These are phyloP conservation scores for Aplidium turbinatum DNA, from an alignment of 23 tunicate genomes.

Conservation along the genomic window DNA sequence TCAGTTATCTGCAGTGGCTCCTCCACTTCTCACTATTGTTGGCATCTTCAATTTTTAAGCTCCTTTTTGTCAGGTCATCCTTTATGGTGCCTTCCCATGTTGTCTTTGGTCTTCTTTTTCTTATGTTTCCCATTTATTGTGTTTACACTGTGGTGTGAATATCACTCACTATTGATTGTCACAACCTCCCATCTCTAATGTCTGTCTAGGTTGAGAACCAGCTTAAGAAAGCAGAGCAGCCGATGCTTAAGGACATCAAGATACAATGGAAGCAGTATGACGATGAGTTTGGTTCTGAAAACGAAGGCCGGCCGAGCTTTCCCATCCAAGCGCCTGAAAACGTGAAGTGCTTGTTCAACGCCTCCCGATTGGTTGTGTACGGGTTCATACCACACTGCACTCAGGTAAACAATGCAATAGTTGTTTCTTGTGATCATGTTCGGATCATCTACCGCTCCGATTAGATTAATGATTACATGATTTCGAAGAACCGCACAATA, in stretches of 20 bases:
- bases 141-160: too few species aligned
- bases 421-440: too few species aligned
- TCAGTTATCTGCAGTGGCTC: too few species aligned
- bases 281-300: not conserved
- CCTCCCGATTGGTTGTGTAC: conserved; percentile 63
- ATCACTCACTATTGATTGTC: not conserved
- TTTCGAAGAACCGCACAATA: too few species aligned
- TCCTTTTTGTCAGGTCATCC: too few species aligned
- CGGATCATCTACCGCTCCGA: too few species aligned
- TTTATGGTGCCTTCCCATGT: too few species aligned
- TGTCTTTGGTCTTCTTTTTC: too few species aligned
- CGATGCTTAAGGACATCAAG: conserved; percentile 56
- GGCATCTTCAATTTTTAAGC: too few species aligned
- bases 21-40: too few species aligned
- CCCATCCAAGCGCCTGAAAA: conserved; percentile 66
- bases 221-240: conserved; percentile 53
- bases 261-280: conserved; percentile 56
- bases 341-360: conserved; percentile 48
- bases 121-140: too few species aligned
- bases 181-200: not conserved
- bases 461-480: too few species aligned
- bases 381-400: conserved; percentile 67
- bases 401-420: conserved; percentile 16
- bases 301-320: not conserved
- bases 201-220: conserved; percentile 41